Evolutionary conservation across 2,888 invertebrate genomes (phyloP).

Genomic region (Philaethria dido): DNA sequence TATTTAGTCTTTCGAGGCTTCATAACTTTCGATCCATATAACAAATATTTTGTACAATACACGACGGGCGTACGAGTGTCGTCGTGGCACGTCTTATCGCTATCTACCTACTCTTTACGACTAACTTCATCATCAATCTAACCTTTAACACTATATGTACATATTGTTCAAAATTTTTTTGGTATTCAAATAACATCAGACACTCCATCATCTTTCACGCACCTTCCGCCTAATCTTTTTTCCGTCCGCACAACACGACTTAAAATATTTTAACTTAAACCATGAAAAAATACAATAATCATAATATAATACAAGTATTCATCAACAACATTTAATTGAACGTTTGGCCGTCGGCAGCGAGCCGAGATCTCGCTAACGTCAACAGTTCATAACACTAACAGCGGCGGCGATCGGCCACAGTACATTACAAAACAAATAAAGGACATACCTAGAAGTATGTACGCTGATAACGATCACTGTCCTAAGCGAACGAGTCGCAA

Average conservation of each 20-base stretch:
- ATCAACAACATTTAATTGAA: constrained; percentile 80
- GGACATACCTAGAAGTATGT: constrained; percentile 80
- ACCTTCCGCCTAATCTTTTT: constrained; percentile 62
- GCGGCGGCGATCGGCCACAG: constrained; percentile 52
- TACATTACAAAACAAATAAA: constrained; percentile 78
- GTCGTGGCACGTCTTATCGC: constrained; percentile 79
- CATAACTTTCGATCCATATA: constrained; percentile 79
- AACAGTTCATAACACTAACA: constrained; percentile 76
- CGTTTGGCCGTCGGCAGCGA: constrained; percentile 58
- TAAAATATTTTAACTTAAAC: constrained; percentile 79
- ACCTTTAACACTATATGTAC: constrained; percentile 80
- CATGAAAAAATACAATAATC: constrained; percentile 81
- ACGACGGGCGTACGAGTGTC: constrained; percentile 75
- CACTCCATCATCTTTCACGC: constrained; percentile 73
- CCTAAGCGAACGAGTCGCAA: constrained; percentile 65
- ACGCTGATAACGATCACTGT: constrained; percentile 77
- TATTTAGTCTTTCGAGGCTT: constrained; percentile 80
- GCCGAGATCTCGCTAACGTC: constrained; percentile 57
- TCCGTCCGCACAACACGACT: constrained; percentile 73
- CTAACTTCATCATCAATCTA: constrained; percentile 75
- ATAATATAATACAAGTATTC: constrained; percentile 78
- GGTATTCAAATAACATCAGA: constrained; percentile 80
- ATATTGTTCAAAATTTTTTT: constrained; percentile 82
- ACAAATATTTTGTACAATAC: constrained; percentile 84
- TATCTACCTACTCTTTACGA: constrained; percentile 75